Conservation (phyloP, 2,113 vertebrate genomes). For the Zosterops pallidus region DNA sequence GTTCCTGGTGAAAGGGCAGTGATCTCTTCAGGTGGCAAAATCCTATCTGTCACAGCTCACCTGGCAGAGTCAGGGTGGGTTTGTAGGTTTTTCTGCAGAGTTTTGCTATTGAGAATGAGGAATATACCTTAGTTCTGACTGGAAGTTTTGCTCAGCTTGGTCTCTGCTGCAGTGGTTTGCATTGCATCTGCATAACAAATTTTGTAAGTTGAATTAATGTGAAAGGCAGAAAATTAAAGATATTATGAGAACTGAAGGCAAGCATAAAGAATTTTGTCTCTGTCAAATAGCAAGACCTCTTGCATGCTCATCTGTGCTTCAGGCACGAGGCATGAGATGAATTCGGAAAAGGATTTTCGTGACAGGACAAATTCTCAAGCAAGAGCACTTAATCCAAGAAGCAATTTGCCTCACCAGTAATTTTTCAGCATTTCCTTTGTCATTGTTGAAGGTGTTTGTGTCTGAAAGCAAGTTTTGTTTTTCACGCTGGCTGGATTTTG, state of each 20-base stretch:
- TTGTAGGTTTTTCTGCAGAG: neutral
- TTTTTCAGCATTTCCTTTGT: constrained; percentile 13
- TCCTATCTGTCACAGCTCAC: neutral
- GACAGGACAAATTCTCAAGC: neutral
- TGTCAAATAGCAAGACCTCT: neutral
- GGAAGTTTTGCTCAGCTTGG: neutral
- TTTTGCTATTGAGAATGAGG: neutral
- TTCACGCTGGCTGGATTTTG: neutral
- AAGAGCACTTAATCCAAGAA: constrained; percentile 13
- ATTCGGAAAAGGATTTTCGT: neutral
- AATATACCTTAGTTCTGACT: neutral
- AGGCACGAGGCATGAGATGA: neutral
- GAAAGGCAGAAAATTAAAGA: constrained; percentile 43
- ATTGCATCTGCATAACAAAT: neutral
- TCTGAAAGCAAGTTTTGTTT: neutral
- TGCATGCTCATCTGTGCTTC: neutral
- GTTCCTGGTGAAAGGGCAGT: neutral
- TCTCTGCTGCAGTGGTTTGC: neutral
- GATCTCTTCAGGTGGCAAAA: neutral
- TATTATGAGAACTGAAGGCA: neutral
- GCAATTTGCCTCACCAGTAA: constrained; percentile 12
- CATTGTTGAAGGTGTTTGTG: neutral
- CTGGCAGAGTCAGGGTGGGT: neutral
- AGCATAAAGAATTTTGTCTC: constrained; percentile 22
- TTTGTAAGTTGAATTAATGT: neutral